A percentile compares a stretch with the other conserved stretches of the same genome.
phyloP scores from a whole-genome alignment of 2,113 vertebrate genomes.

The Hippolais icterina region DNA sequence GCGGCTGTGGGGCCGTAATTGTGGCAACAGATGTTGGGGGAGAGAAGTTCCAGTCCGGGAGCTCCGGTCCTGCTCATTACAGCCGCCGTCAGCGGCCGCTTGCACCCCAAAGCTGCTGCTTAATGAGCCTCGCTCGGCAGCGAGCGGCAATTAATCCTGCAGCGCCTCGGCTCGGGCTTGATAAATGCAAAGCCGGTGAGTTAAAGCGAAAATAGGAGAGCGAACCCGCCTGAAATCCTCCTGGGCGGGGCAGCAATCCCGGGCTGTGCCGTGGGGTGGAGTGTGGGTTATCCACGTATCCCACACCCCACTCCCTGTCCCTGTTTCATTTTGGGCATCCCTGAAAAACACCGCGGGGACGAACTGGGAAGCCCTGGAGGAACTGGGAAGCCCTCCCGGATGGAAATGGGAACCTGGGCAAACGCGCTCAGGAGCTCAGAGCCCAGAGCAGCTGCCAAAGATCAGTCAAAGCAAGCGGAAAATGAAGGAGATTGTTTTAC shows the following conservation, averaged over 20 bases:
- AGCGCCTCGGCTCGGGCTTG: not conserved
- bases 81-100: not conserved
- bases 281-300: rapidly evolving
- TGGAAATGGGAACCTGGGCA: not conserved
- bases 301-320: not conserved
- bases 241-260: not conserved
- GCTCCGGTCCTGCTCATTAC: conserved; percentile 1
- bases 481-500: conserved; percentile 33
- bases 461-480: conserved; percentile 51
- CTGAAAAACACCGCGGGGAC: not conserved
- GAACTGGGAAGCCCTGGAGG: not conserved
- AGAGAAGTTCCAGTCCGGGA: not conserved
- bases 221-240: not conserved
- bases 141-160: conserved; percentile 4
- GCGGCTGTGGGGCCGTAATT: not conserved
- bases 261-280: not conserved
- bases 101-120: conserved; percentile 25
- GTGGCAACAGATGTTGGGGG: not conserved
- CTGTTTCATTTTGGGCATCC: not conserved
- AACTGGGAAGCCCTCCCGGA: not conserved
- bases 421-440: not conserved
- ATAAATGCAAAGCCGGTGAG: not conserved
- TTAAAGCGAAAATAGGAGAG: not conserved
- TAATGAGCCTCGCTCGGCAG: conserved; percentile 29
- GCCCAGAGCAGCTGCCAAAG: conserved; percentile 18